Conservation (phyloP, 2,113 vertebrate species). For the Microcebus tavaratra region DNA sequence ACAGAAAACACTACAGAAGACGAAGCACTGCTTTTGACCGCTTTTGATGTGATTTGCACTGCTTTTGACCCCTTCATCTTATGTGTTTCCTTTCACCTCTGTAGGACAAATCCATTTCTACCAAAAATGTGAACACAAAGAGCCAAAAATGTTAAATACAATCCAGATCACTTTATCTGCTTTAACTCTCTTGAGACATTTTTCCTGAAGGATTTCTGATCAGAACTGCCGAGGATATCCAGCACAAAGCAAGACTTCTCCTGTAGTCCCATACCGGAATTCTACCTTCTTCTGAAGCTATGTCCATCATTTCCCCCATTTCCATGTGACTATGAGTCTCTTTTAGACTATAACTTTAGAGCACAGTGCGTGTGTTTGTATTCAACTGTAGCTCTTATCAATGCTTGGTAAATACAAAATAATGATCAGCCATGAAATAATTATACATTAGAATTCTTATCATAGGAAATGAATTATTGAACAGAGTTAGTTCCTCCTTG, state of each 20-base stretch:
- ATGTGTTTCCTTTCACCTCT: neutral
- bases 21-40: neutral
- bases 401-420: neutral
- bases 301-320: neutral
- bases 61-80: neutral
- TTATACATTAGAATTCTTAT: neutral
- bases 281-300: neutral
- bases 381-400: neutral
- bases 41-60: neutral
- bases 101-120: neutral
- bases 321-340: neutral
- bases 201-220: neutral
- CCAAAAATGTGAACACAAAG: no score
- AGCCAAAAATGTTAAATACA: neutral
- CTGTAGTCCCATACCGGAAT: rapidly evolving
- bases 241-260: neutral
- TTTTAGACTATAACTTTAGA: neutral
- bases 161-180: neutral
- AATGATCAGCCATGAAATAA: neutral
- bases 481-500: neutral
- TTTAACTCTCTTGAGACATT: neutral
- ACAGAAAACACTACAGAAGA: neutral
- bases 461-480: neutral
- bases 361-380: neutral
- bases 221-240: neutral